phyloP scores from a whole-genome alignment of 2,113 vertebrate genomes.

The Chaetops frenatus region DNA sequence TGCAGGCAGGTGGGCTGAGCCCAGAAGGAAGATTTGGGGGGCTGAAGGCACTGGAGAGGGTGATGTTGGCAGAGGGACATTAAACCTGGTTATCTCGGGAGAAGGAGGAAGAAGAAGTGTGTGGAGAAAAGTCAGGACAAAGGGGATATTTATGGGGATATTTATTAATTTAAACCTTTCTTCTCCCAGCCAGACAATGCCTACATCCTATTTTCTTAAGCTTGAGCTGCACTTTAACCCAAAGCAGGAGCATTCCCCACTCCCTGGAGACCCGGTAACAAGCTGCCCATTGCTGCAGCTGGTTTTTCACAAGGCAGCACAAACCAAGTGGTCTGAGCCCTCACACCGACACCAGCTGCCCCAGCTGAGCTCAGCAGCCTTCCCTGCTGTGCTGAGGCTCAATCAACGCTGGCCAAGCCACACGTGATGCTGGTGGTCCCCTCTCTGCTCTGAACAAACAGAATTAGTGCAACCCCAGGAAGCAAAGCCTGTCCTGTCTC shows the following conservation, averaged over 20 bases:
- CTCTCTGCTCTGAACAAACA: not conserved
- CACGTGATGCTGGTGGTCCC: not conserved
- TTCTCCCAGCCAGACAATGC: not conserved
- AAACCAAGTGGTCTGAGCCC: rapidly evolving
- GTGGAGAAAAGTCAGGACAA: not conserved
- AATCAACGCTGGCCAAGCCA: rapidly evolving
- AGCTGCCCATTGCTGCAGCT: not conserved
- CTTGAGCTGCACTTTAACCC: not conserved
- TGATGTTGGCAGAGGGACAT: not conserved
- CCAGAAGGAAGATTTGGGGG: rapidly evolving
- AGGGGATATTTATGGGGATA: not conserved
- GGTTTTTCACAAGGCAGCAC: not conserved
- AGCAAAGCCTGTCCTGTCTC: not conserved
- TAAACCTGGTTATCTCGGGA: not conserved
- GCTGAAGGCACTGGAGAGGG: not conserved
- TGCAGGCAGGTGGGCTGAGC: not conserved
- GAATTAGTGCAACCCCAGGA: not conserved
- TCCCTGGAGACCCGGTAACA: not conserved
- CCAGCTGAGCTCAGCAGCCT: not conserved
- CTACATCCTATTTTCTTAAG: rapidly evolving
- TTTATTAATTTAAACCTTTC: not conserved
- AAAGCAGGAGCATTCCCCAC: not conserved
- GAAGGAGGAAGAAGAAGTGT: not conserved
- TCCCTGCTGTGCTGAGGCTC: not conserved
- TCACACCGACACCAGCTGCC: not conserved